Conservation (phyloP, 23 tunicate genomes). For the Botrylloides violaceus region DNA sequence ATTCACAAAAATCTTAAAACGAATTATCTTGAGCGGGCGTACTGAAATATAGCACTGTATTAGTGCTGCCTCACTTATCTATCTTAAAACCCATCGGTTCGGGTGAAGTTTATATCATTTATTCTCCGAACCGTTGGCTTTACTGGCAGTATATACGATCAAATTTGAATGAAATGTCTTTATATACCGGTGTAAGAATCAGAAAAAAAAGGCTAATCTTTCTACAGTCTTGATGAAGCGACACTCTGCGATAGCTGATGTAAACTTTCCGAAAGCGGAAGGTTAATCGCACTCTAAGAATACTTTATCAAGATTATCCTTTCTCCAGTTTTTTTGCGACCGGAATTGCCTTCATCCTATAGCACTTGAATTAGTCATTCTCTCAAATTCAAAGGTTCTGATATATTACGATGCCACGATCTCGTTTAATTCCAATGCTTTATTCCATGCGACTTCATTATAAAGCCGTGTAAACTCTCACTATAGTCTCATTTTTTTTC, state of each 20-base stretch:
- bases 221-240: neutral
- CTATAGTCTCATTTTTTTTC: neutral
- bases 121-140: no score
- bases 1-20: no score
- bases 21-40: no score
- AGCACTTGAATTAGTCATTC: no score
- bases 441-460: neutral
- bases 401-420: no score
- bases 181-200: conserved; percentile 6
- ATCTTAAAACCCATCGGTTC: no score
- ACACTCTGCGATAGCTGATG: conserved; percentile 3
- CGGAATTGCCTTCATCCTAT: conserved; percentile 3
- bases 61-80: no score
- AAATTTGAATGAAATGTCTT: neutral
- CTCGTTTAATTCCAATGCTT: no score
- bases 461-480: neutral
- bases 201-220: neutral
- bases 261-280: conserved; percentile 10
- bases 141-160: neutral
- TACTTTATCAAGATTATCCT: conserved; percentile 27
- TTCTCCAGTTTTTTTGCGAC: conserved; percentile 11
- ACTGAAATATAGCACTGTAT: no score
- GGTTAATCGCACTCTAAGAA: conserved; percentile 18
- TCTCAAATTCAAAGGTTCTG: no score
- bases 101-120: no score